Evolutionary conservation across 2,888 invertebrate genomes (phyloP).

Genomic region (Drosophila pseudotalamancana): DNA sequence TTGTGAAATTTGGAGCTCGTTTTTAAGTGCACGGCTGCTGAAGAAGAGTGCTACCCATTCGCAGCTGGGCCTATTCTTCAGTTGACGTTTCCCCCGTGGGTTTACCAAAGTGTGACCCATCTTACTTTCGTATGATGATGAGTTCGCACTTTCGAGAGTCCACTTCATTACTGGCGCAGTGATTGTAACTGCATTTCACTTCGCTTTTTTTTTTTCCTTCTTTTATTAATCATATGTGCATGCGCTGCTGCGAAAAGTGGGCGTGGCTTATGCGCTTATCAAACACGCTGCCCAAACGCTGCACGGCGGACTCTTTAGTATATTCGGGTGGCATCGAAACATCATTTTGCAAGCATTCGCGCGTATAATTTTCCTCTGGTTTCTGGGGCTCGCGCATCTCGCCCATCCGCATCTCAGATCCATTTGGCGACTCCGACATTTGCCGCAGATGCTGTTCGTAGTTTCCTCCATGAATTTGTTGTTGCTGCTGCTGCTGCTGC

Average conservation of each 20-base stretch:
- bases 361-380: neutral
- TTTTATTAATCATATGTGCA: neutral
- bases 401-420: neutral
- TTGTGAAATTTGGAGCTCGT: neutral
- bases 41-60: neutral
- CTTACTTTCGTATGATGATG: too few species aligned
- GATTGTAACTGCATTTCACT: too few species aligned
- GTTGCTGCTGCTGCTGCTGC: neutral
- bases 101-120: too few species aligned
- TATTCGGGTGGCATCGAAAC: slow-evolving; percentile 30
- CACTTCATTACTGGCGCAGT: too few species aligned
- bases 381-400: slow-evolving; percentile 24
- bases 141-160: too few species aligned
- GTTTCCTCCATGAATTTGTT: neutral
- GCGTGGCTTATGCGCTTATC: slow-evolving; percentile 8
- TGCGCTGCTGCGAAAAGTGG: neutral
- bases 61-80: neutral
- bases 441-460: neutral
- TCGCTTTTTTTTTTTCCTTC: too few species aligned
- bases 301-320: slow-evolving; percentile 44
- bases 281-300: slow-evolving; percentile 11
- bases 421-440: neutral
- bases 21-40: neutral
- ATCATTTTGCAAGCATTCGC: neutral
- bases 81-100: too few species aligned